Conservation (phyloP, 1,140 invertebrate genomes). For the Belonocnema kinseyi region DNA sequence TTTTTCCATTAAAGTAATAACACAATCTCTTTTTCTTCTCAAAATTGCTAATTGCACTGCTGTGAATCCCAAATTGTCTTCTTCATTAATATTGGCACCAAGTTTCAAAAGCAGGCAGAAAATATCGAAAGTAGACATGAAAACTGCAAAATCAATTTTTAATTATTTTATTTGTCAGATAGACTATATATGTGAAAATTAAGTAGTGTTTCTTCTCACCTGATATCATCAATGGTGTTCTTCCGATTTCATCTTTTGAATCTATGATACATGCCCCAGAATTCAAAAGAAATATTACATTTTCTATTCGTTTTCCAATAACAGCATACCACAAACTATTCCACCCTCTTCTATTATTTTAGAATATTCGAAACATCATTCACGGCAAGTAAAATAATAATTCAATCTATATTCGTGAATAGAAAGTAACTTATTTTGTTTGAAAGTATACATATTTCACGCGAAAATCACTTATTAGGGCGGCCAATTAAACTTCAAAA, state of each 20-base stretch:
- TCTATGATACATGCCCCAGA: conserved; percentile 62
- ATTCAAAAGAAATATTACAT: conserved; percentile 70
- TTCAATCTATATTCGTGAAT: no score
- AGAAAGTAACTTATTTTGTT: no score
- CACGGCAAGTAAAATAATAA: no score
- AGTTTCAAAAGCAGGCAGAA: conserved; percentile 44
- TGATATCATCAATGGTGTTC: conserved; percentile 58
- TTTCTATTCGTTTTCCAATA: conserved; percentile 44
- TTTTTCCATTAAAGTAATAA: conserved; percentile 40
- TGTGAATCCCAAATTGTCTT: conserved; percentile 46
- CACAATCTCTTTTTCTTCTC: conserved; percentile 45
- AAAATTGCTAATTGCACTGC: conserved; percentile 54
- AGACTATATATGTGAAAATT: not conserved
- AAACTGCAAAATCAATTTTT: conserved; percentile 42
- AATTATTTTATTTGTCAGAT: not conserved
- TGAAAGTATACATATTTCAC: no score
- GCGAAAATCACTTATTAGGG: no score
- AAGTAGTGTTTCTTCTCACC: conserved; percentile 35
- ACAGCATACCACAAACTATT: conserved; percentile 50
- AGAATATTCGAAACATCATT: not conserved
- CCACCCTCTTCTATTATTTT: conserved; percentile 48
- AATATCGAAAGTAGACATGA: conserved; percentile 49
- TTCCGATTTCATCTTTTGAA: conserved; percentile 39
- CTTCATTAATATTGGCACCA: conserved; percentile 45
- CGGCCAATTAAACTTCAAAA: no score